Percentiles rank a stretch among this genome's conserved stretches.
These are phyloP conservation scores for Ganaspis sp. DNA, from an alignment of 1,140 invertebrate species.

Conservation along the genomic window DNA sequence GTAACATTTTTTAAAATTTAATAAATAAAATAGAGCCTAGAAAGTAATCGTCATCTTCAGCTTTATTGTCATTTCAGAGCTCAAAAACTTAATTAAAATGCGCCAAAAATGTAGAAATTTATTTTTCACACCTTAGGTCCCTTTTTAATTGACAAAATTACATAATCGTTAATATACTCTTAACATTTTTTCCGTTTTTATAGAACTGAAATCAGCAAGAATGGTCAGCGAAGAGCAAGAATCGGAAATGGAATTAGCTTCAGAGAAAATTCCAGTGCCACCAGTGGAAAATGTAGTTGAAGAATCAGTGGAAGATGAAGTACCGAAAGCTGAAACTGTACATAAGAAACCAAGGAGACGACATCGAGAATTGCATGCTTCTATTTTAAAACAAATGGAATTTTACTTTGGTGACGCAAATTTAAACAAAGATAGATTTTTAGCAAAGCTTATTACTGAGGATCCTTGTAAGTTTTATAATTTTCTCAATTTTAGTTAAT, in stretches of 20 bases:
- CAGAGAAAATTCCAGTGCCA: conserved; percentile 70
- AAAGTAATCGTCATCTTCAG: no score
- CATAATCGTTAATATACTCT: no score
- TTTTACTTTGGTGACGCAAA: conserved; percentile 96
- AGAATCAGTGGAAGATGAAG: conserved; percentile 31
- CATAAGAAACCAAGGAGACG: conserved; percentile 77
- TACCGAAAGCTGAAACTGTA: conserved; percentile 59
- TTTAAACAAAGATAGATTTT: conserved; percentile 88
- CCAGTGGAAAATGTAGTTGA: conserved; percentile 57
- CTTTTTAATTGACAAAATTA: no score
- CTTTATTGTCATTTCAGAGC: no score
- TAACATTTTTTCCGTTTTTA: not conserved
- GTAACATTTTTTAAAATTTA: no score
- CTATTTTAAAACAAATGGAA: conserved; percentile 90
- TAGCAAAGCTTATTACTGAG: conserved; percentile 82
- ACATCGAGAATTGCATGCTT: conserved; percentile 83
- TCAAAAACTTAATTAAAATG: no score
- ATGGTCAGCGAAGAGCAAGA: conserved; percentile 74
- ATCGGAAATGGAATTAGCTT: conserved; percentile 68
- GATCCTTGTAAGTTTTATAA: conserved; percentile 83
- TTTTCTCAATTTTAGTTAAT: conserved; percentile 84
- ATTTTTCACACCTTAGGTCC: no score
- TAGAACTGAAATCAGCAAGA: not conserved
- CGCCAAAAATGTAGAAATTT: no score
- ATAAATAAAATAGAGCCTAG: no score